Evolutionary conservation across 2,113 vertebrate species (phyloP).

Genomic region (Megaleporinus macrocephalus): DNA sequence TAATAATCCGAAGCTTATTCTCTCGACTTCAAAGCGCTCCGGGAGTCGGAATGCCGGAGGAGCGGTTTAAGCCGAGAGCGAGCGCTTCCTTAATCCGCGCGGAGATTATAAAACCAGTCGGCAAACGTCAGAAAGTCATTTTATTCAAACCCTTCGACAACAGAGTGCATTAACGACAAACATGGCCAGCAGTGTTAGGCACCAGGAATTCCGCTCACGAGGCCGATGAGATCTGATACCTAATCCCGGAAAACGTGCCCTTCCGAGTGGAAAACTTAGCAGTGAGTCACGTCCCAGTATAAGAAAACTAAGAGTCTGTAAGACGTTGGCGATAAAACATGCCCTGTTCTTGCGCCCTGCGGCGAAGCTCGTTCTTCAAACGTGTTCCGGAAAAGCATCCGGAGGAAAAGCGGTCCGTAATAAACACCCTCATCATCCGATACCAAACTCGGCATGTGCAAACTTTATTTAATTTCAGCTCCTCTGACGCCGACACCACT

Average conservation of each 20-base stretch:
- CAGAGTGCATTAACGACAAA: constrained; percentile 44
- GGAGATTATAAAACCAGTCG: constrained; percentile 48
- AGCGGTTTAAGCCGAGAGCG: neutral
- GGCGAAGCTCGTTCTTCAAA: neutral
- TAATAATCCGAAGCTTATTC: constrained; percentile 25
- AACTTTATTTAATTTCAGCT: neutral
- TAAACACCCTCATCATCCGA: constrained; percentile 42
- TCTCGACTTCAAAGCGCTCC: constrained; percentile 38
- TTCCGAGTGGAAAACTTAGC: constrained; percentile 52
- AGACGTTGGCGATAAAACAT: constrained; percentile 22
- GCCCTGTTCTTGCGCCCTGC: neutral
- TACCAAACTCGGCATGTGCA: constrained; percentile 50
- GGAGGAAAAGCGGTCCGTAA: constrained; percentile 6
- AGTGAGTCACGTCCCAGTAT: constrained; percentile 41
- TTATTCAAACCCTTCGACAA: constrained; percentile 49
- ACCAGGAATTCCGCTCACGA: constrained; percentile 46
- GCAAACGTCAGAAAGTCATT: constrained; percentile 52
- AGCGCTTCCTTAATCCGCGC: constrained; percentile 13
- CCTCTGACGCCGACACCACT: constrained; percentile 16
- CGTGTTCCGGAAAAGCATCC: neutral
- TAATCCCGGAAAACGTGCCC: constrained; percentile 16
- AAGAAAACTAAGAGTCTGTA: constrained; percentile 16
- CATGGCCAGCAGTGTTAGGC: constrained; percentile 45
- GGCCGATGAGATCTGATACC: constrained; percentile 22
- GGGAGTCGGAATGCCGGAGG: constrained; percentile 18